Conservation (phyloP, 1,140 invertebrate species). For the Portunus trituberculatus region DNA sequence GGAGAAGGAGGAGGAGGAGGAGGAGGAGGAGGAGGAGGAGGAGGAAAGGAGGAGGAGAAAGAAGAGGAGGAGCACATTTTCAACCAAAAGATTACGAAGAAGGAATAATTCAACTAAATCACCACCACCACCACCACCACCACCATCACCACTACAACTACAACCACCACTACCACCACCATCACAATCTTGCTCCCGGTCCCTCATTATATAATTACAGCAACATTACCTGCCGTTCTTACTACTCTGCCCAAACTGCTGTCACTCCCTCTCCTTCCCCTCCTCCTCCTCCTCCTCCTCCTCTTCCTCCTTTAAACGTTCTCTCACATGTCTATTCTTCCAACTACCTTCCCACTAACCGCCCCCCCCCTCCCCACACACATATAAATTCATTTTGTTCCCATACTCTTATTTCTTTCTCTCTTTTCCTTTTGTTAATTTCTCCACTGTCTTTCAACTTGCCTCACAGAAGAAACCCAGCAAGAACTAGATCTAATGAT, state of each 20-base stretch:
- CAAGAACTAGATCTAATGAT: too few relatives aligned
- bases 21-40: background rate
- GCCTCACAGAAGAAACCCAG: too few relatives aligned
- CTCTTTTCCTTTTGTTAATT: background rate
- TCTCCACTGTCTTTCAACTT: background rate
- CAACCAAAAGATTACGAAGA: too few relatives aligned
- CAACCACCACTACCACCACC: background rate
- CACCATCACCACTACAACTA: background rate
- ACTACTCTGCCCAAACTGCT: background rate
- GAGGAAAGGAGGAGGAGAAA: background rate
- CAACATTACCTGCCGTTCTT: background rate
- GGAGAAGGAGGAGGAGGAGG: background rate
- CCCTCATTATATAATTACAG: background rate
- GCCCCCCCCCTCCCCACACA: too few relatives aligned
- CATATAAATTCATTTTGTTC: too few relatives aligned
- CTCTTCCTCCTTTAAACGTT: background rate
- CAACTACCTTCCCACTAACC: too few relatives aligned
- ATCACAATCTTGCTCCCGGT: background rate
- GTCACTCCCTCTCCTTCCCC: background rate
- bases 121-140: background rate
- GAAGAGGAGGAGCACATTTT: background rate
- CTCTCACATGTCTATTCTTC: too few relatives aligned
- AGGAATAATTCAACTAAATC: too few relatives aligned
- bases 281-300: background rate
- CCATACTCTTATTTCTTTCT: background rate